These are phyloP conservation scores for Corythaeola cristata DNA, from an alignment of 2,113 vertebrate species.

Conservation along the genomic window DNA sequence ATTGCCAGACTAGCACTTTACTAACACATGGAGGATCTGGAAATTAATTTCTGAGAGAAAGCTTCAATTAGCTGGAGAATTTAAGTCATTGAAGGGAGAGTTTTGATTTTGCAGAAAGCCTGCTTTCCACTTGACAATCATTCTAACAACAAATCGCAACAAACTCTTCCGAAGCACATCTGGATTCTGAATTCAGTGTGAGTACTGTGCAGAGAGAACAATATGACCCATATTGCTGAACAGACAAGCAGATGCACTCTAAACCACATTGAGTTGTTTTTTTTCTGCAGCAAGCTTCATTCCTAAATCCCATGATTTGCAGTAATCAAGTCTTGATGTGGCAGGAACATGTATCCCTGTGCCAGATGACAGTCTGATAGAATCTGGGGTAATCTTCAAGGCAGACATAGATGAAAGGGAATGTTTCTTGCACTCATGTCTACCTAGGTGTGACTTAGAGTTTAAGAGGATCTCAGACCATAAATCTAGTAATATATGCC, in stretches of 20 bases:
- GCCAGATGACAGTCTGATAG: neutral
- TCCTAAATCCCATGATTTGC: neutral
- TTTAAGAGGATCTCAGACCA: neutral
- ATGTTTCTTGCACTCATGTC: neutral
- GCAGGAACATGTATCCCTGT: neutral
- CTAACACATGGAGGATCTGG: neutral
- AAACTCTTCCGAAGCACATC: neutral
- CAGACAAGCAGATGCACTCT: neutral
- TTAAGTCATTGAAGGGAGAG: neutral
- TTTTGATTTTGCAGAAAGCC: neutral
- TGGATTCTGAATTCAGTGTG: neutral
- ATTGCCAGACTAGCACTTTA: neutral
- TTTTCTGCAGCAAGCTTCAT: neutral
- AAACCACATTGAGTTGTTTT: neutral
- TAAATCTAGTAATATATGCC: constrained; percentile 5
- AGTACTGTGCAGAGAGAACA: neutral
- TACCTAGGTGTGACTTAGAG: neutral
- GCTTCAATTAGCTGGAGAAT: neutral
- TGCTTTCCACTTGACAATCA: neutral
- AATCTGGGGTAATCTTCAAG: neutral
- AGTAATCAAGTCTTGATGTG: neutral
- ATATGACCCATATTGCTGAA: neutral
- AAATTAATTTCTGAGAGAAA: neutral
- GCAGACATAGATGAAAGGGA: neutral
- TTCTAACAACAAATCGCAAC: neutral